Evolutionary conservation across 2,797 vertebrate genomes (phyloP).

Genomic region (Halcyon smyrnensis): DNA sequence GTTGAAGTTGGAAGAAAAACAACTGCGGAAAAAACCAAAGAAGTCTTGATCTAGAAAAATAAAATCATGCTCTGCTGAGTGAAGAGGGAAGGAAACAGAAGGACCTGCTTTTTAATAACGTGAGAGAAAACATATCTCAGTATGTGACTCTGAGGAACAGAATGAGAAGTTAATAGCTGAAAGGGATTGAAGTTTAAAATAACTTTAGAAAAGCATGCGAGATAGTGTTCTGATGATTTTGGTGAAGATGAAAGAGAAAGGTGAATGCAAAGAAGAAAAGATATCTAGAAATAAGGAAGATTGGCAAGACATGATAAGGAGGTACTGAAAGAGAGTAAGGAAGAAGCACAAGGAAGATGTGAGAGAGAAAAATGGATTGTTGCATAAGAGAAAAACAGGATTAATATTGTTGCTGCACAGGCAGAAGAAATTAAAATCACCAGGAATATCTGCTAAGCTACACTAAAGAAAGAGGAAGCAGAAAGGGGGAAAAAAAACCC

Average conservation of each 20-base stretch:
- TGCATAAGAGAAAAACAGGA: not conserved
- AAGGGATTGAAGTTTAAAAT: not conserved
- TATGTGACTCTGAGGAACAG: not conserved
- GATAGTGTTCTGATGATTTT: not conserved
- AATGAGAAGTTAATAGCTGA: not conserved
- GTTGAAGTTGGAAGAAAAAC: not conserved
- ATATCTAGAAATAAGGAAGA: not conserved
- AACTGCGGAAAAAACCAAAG: not conserved
- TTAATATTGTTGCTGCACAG: not conserved
- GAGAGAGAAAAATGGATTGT: not conserved
- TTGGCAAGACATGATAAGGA: not conserved
- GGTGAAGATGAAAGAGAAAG: not conserved
- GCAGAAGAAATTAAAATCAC: not conserved
- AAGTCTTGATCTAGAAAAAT: not conserved
- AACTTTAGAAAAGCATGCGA: not conserved
- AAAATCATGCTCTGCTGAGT: not conserved
- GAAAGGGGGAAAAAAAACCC: not conserved
- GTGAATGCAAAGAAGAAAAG: not conserved
- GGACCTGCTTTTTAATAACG: not conserved
- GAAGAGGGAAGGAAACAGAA: not conserved
- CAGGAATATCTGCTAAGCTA: not conserved
- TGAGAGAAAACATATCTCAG: not conserved
- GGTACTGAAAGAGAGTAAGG: not conserved
- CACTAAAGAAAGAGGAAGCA: not conserved
- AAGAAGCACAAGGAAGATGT: not conserved